Evolutionary conservation across 2,113 vertebrate species (phyloP).

Genomic region (Aspiorhynchus laticeps): DNA sequence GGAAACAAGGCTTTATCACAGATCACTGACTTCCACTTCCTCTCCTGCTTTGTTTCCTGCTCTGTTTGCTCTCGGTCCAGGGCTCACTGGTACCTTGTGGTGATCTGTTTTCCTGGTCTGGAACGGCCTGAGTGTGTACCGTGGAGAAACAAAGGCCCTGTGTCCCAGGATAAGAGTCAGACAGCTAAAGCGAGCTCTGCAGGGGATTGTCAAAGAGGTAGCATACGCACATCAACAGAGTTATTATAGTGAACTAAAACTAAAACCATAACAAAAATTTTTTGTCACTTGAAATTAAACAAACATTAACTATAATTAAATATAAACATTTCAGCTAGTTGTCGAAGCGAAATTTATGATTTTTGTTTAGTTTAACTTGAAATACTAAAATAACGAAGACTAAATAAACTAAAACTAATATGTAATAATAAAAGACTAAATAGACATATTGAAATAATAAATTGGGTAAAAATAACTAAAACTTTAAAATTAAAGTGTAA

Average conservation of each 20-base stretch:
- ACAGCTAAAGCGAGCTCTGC: not conserved
- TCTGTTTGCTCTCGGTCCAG: constrained; percentile 63
- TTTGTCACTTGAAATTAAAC: no score
- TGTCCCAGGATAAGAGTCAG: constrained; percentile 38
- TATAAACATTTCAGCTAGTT: no score
- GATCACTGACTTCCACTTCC: constrained; percentile 1
- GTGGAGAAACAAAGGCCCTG: constrained; percentile 55
- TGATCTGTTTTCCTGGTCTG: constrained; percentile 92
- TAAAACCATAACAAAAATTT: no score
- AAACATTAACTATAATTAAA: no score
- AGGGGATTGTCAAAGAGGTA: constrained; percentile 50
- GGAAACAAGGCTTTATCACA: constrained; percentile 2
- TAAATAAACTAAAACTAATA: no score
- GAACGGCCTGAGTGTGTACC: constrained; percentile 77
- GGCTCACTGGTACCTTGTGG: constrained; percentile 92
- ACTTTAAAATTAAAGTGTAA: no score
- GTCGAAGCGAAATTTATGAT: no score
- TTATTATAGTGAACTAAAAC: not conserved
- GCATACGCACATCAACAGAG: not conserved
- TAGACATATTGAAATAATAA: no score
- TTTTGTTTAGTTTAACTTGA: no score
- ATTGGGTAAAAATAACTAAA: no score
- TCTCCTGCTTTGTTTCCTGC: not conserved
- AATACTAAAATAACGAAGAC: no score
- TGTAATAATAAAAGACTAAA: no score